Percentiles rank a stretch among this genome's conserved stretches.
These are phyloP conservation scores for Malacoraja senta DNA, from an alignment of 2,797 vertebrate species.

Conservation along the genomic window DNA sequence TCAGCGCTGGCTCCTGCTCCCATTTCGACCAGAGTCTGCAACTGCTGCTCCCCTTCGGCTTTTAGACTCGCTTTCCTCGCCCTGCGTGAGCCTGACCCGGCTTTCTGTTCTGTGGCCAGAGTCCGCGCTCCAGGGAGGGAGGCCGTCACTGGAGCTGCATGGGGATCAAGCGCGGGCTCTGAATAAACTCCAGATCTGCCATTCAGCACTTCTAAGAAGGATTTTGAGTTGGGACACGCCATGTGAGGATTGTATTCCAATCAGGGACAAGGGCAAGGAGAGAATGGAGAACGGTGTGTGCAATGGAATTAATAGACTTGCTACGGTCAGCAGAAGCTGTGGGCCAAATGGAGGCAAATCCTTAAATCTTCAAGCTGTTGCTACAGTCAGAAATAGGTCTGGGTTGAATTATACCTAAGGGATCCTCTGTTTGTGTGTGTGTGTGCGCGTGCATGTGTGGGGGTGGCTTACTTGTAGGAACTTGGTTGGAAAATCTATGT, in stretches of 20 bases:
- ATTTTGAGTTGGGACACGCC: constrained; percentile 61
- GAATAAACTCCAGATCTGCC: constrained; percentile 42
- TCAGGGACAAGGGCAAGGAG: constrained; percentile 72
- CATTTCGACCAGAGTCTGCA: constrained; percentile 62
- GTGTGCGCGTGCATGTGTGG: not conserved
- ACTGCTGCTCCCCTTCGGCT: constrained; percentile 46
- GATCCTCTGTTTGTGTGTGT: not conserved
- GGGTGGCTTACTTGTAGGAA: not conserved
- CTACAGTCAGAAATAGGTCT: not conserved
- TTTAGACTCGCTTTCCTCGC: not conserved
- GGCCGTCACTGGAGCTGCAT: constrained; percentile 47
- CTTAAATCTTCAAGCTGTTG: constrained; percentile 18
- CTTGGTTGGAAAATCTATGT: not conserved
- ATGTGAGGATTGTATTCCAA: constrained; percentile 61
- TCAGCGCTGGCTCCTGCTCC: constrained; percentile 90
- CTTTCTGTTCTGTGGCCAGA: constrained; percentile 40
- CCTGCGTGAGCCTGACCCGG: not conserved
- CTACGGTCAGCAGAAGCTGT: constrained; percentile 68
- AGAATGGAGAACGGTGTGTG: constrained; percentile 49
- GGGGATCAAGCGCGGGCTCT: constrained; percentile 50
- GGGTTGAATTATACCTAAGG: not conserved
- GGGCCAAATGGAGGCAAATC: constrained; percentile 40
- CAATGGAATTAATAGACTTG: constrained; percentile 64
- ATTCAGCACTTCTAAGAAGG: constrained; percentile 57
- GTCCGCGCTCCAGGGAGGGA: constrained; percentile 42